Evolutionary conservation across 1,140 invertebrate genomes (phyloP).

Genomic region (Eufriesea mexicana): DNA sequence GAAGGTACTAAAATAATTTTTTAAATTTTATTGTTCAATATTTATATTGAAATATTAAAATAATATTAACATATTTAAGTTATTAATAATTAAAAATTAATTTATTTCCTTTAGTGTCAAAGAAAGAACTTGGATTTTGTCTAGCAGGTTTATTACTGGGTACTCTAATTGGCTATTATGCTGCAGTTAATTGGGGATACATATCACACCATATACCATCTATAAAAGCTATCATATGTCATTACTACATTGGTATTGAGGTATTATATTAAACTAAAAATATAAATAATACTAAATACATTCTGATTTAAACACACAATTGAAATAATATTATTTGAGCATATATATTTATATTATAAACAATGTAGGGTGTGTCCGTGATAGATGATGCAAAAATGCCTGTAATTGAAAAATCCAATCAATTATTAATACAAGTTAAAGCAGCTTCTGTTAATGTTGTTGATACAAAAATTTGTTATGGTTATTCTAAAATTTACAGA

Average conservation of each 20-base stretch:
- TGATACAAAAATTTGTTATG: conserved; percentile 85
- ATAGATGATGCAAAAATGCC: conserved; percentile 85
- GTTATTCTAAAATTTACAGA: conserved; percentile 85
- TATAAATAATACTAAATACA: not conserved
- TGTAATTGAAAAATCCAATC: conserved; percentile 82
- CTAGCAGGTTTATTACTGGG: conserved; percentile 81
- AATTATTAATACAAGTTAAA: conserved; percentile 87
- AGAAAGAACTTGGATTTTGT: conserved; percentile 82
- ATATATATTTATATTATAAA: conserved; percentile 35
- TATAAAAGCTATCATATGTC: conserved; percentile 83
- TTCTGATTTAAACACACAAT: not conserved
- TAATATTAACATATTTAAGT: not conserved
- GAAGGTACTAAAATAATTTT: conserved; percentile 70
- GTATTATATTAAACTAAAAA: conserved; percentile 69
- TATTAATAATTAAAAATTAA: not conserved
- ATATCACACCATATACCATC: conserved; percentile 75
- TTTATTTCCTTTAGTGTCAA: conserved; percentile 73
- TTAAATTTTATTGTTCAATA: conserved; percentile 35
- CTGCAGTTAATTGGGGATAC: conserved; percentile 77
- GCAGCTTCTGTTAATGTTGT: conserved; percentile 85
- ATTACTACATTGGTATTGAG: conserved; percentile 83
- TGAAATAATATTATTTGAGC: conserved; percentile 18
- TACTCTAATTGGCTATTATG: conserved; percentile 80
- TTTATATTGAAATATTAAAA: not conserved
- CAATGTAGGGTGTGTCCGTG: conserved; percentile 81